These are phyloP conservation scores for Gymnoscopelus microlampas DNA, from an alignment of 2,797 vertebrate genomes.

Conservation along the genomic window DNA sequence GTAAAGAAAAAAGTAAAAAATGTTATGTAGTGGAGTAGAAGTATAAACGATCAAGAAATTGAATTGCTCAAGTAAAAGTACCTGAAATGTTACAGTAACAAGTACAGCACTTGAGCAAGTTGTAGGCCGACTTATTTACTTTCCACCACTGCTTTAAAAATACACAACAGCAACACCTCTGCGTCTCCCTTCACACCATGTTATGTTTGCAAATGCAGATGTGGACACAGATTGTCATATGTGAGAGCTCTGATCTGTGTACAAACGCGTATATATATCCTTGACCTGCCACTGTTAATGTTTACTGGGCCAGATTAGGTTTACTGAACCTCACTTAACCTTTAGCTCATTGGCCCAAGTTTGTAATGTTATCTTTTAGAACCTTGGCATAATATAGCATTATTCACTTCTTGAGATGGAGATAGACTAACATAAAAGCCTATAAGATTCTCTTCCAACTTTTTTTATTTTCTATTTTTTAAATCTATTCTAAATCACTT, in stretches of 20 bases:
- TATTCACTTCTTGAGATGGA: background rate
- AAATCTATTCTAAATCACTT: background rate
- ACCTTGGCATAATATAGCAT: background rate
- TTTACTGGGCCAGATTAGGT: conserved; percentile 24
- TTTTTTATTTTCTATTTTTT: background rate
- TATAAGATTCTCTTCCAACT: background rate
- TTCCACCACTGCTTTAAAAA: conserved; percentile 3
- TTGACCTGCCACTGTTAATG: conserved; percentile 16
- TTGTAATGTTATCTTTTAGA: background rate
- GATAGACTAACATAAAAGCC: too few species aligned
- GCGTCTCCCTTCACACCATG: background rate
- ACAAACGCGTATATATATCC: conserved; percentile 7
- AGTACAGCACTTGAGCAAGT: too few species aligned
- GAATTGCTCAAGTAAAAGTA: too few species aligned
- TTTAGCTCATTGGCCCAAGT: conserved; percentile 8
- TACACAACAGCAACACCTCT: conserved; percentile 1
- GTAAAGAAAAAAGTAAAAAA: too few species aligned
- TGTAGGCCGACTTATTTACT: too few species aligned
- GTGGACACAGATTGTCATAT: background rate
- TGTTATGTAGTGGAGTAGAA: too few species aligned
- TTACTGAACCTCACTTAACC: conserved; percentile 12
- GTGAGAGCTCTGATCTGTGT: background rate
- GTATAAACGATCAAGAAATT: too few species aligned
- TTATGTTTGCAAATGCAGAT: conserved; percentile 3
- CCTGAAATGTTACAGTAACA: too few species aligned